Conservation (phyloP, 2,888 invertebrate species). For the Teinopalpus imperialis region DNA sequence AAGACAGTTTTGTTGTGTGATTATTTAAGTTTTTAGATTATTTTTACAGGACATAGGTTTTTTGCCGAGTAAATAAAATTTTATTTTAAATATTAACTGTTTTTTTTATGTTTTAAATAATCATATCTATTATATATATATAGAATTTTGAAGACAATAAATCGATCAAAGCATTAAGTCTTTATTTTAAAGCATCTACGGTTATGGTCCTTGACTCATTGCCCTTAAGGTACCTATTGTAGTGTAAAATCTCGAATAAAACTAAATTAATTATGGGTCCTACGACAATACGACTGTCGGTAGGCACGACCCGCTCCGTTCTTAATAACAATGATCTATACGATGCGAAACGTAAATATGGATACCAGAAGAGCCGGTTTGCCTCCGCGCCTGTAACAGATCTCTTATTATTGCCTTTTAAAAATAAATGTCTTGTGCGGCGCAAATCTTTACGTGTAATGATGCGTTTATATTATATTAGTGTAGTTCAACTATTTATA, state of each 20-base stretch:
- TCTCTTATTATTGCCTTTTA: slow-evolving; percentile 53
- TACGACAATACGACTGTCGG: slow-evolving; percentile 35
- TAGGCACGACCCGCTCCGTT: slow-evolving; percentile 25
- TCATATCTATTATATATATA: too few relatives aligned
- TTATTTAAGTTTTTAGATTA: too few relatives aligned
- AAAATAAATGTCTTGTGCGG: slow-evolving; percentile 43
- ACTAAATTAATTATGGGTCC: slow-evolving; percentile 30
- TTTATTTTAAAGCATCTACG: slow-evolving; percentile 11
- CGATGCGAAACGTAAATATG: slow-evolving; percentile 34
- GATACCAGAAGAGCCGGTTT: slow-evolving; percentile 48
- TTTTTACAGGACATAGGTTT: too few relatives aligned
- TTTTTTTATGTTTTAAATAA: too few relatives aligned
- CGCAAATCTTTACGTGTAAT: slow-evolving; percentile 26
- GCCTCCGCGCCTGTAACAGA: slow-evolving; percentile 55
- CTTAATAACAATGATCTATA: slow-evolving; percentile 36
- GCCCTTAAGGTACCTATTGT: neutral
- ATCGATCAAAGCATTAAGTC: too few relatives aligned
- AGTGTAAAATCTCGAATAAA: slow-evolving; percentile 24
- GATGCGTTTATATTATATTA: slow-evolving; percentile 16
- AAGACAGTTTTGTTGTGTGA: too few relatives aligned
- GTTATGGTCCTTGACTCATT: slow-evolving; percentile 9
- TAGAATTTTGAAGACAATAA: too few relatives aligned
- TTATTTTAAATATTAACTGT: too few relatives aligned
- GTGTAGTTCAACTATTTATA: neutral
- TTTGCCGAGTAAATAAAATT: too few relatives aligned